A percentile compares a stretch with the other conserved stretches of the same genome.
Evolutionary conservation across 2,797 vertebrate genomes (phyloP).

Genomic region (Crypturellus tataupa): DNA sequence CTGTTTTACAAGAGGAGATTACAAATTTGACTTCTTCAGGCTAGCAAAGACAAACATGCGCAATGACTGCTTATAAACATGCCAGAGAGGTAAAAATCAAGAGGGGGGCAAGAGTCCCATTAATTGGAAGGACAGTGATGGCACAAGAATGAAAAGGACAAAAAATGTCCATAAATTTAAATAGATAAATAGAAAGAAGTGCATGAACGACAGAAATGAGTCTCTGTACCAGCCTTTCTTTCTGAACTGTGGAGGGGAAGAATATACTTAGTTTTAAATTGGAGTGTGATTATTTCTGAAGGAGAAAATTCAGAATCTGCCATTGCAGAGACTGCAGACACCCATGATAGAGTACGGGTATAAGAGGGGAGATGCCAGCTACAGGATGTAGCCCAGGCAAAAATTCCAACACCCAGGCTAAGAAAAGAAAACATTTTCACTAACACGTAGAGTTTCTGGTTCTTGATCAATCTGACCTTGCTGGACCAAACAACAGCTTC

Average conservation of each 20-base stretch:
- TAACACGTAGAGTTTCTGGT: background rate
- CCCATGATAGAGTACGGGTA: background rate
- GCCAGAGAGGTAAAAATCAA: background rate
- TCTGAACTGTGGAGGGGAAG: background rate
- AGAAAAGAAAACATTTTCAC: background rate
- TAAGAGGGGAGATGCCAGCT: background rate
- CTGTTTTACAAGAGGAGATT: background rate
- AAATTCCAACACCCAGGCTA: background rate
- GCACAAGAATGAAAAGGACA: constrained; percentile 9
- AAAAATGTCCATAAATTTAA: background rate
- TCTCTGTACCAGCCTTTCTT: background rate
- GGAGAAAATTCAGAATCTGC: background rate
- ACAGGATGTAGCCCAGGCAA: background rate
- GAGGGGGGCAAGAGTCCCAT: background rate
- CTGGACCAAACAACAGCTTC: background rate
- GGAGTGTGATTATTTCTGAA: background rate
- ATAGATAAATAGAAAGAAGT: background rate
- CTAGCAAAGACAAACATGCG: background rate
- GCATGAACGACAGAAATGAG: background rate
- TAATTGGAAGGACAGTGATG: background rate
- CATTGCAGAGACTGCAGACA: background rate
- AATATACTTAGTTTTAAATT: background rate
- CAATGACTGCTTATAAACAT: background rate
- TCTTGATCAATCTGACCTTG: fast-evolving
- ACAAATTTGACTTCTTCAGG: background rate